Conservation (phyloP, 2,888 invertebrate genomes). For the Sesia apiformis region DNA sequence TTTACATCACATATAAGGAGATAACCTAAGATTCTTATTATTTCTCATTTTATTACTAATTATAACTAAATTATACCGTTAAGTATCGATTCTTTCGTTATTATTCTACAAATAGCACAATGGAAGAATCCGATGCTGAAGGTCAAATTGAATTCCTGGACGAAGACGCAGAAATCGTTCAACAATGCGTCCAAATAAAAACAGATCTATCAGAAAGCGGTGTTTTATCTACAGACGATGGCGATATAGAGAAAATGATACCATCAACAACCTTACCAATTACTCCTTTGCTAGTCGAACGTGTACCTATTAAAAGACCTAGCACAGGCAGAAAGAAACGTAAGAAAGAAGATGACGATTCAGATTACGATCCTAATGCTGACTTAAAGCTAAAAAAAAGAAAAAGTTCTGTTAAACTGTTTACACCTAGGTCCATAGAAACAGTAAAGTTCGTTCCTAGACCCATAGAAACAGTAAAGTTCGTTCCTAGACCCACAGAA, state of each 20-base stretch:
- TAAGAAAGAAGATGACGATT: constrained; percentile 39
- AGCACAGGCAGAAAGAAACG: constrained; percentile 17
- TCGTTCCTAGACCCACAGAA: background rate
- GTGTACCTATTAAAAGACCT: constrained; percentile 14
- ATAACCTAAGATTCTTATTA: too few relatives aligned
- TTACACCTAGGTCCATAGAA: background rate
- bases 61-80: too few relatives aligned
- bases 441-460: background rate
- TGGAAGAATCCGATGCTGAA: constrained; percentile 31
- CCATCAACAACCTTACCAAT: background rate
- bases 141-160: constrained; percentile 62
- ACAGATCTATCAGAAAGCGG: background rate
- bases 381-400: constrained; percentile 12
- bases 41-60: too few relatives aligned
- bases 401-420: background rate
- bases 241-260: background rate
- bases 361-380: constrained; percentile 49
- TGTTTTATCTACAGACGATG: background rate
- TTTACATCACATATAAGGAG: too few relatives aligned
- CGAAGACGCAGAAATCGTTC: constrained; percentile 60
- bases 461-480: too few relatives aligned
- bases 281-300: constrained; percentile 28
- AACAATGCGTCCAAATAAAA: constrained; percentile 45
- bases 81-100: too few relatives aligned
- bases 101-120: constrained; percentile 6